Evolutionary conservation across 2,113 vertebrate genomes (phyloP), one percentile per base, ranked within the genome.

Genomic region (Amia ocellicauda): DNA sequence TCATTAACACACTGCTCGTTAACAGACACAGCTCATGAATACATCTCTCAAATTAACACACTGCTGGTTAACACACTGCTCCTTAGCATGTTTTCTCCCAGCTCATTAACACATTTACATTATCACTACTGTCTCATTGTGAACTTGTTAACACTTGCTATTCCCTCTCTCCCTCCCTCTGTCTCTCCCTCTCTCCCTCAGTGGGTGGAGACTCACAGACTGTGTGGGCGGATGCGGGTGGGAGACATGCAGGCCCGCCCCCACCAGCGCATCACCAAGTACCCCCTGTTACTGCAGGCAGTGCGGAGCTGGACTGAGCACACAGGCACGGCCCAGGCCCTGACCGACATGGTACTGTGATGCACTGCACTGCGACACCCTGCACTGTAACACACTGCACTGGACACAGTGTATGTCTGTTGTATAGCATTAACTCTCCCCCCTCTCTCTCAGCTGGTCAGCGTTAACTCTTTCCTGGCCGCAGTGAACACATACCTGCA

Each of bases 201-300:
- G 89, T 91, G 88, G 88, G 81, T 89, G 47, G 87, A 90, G 78
- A 78, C 67, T 58, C 87, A 88, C 45, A 84, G 84, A 17, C 77
- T 76, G 36, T 78, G 83, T 63, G 53, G 70, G 24, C 75, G 89
- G 43, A 91, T 91, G 89, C 73, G 87, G 3, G 66, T 91, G 10
- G 86, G 88, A 0, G 88, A 87, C 70, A 90, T 91, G 87, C 89
- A 89, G 64, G 89, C 85, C 60, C 86, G 85, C 65, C 88, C 89
- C 7, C 86, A 89, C 58, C 85, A 85, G 71, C 87, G 89, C 75
- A 89, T 91, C 68, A 91, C 89, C 26, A 90, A 91, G 70, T 91
- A 91, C 55, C 84, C 85, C 0, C 82, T 91, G 13, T 73, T 91
- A 66, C 78, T 91, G 17, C 86, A 82, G 55, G 83, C 86, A 1